These are phyloP conservation scores for Gallinago jamesoni DNA, from an alignment of 2,113 vertebrate species.

Conservation along the genomic window DNA sequence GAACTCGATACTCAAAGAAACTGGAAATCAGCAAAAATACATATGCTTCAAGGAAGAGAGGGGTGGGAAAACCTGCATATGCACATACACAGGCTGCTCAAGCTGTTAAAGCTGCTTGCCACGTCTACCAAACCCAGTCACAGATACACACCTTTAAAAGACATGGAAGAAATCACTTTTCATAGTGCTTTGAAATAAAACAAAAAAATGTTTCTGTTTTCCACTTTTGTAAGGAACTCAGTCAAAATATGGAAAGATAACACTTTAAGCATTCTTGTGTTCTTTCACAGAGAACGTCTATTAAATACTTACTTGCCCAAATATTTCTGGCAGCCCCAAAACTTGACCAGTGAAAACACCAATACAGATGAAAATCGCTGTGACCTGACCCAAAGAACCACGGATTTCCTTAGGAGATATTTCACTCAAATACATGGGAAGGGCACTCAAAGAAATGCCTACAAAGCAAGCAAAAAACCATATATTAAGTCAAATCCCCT, in stretches of 20 bases:
- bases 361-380: constrained; percentile 90
- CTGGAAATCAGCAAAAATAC: not conserved
- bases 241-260: not conserved
- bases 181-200: not conserved
- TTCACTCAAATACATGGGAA: constrained; percentile 95
- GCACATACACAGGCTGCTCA: not conserved
- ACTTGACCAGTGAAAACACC: constrained; percentile 91
- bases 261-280: not conserved
- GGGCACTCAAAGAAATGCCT: constrained; percentile 90
- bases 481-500: not conserved
- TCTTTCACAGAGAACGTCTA: not conserved
- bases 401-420: constrained; percentile 90
- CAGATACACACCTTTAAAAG: fast-evolving
- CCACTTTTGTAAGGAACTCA: not conserved
- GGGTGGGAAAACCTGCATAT: not conserved
- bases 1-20: not conserved
- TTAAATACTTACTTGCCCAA: constrained; percentile 84
- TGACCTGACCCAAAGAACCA: constrained; percentile 90
- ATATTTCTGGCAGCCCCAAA: constrained; percentile 89
- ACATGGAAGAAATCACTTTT: not conserved
- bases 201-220: not conserved
- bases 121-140: not conserved
- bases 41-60: not conserved
- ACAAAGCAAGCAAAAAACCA: not conserved
- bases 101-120: not conserved